Evolutionary conservation across 2,888 invertebrate species (phyloP).

Genomic region (Nemurella pictetii): DNA sequence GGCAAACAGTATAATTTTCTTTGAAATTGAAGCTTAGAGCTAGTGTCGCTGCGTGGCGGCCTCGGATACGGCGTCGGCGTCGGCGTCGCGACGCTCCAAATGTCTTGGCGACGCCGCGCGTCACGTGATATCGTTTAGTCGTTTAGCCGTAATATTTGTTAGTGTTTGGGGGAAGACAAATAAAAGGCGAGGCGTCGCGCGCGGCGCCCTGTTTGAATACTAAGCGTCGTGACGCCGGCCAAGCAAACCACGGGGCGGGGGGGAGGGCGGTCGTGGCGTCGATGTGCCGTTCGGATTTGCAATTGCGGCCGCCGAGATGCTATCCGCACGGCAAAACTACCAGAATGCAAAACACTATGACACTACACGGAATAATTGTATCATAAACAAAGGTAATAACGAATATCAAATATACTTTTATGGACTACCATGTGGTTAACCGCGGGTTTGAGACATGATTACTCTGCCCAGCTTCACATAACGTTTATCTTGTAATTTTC

Average conservation of each 20-base stretch:
- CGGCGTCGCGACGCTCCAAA: conserved; percentile 14
- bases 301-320: neutral
- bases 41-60: neutral
- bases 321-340: neutral
- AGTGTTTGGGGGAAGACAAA: conserved; percentile 25
- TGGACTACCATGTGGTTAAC: too few relatives aligned
- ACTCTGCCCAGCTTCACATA: too few relatives aligned
- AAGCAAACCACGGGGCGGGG: too few relatives aligned
- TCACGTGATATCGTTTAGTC: conserved; percentile 22
- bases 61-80: neutral
- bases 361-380: too few relatives aligned
- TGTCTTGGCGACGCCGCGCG: neutral
- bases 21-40: conserved; percentile 13
- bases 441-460: too few relatives aligned
- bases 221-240: neutral
- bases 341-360: too few relatives aligned
- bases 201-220: neutral
- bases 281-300: neutral
- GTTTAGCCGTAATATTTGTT: conserved; percentile 25
- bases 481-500: too few relatives aligned
- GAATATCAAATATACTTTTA: too few relatives aligned
- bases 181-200: conserved; percentile 8
- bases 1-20: conserved; percentile 2
- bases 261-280: neutral
- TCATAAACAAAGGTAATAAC: too few relatives aligned